Base-by-base conservation (phyloP, 37 sponge, comb jelly and placozoan species). In the Trichoplax adhaerens region DNA sequence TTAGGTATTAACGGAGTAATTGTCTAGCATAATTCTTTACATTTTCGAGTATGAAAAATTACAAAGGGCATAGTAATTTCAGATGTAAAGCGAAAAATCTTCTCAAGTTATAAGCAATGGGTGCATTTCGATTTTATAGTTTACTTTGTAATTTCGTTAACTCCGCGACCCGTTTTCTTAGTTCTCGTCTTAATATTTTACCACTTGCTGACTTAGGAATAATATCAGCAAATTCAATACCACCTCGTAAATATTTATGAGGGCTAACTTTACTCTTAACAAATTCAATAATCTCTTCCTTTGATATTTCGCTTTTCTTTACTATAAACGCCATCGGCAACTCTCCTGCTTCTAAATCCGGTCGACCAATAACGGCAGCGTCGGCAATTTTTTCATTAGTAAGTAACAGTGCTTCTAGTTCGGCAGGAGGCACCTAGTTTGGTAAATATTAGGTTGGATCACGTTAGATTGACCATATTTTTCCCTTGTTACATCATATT, bases 241-340 rank as follows among this genome's bases (percentile, higher is more conserved):
- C 94, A 46, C 85, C 87, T 7, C 51, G 62, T 12, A 87, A 78
- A 5, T 84, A 76, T 79, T 91, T 91, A 78, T 84, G 84, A 50
- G 72, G 58, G 4, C 87, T 68, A 55, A 84, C 82, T 58, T 78
- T 78, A 10, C 68, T 55, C 6, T 69, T 67, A 10, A 91, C 57
- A 57, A 76, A 91, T 48, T 74, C 59, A 51, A 48, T 53, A 12
- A 91, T 69, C 50, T 83, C 87, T 52, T 80, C 69, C 75, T 83
- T 84, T 12, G 68, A 65, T 55, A 91, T 52, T 7, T 60, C 65
- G 52, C 81, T 29, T 29, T 29, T 29, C 61, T 74, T 75, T 56
- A 91, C 93, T 3, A 91, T 85, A 78, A 86, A 91, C 53, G 93
- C 93, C 73, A 75, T 83, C 50, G 91, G 91, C 5, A 78, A 77